Evolutionary conservation across 2,888 invertebrate genomes (phyloP).

Genomic region (Leptinotarsa rubiginosa): DNA sequence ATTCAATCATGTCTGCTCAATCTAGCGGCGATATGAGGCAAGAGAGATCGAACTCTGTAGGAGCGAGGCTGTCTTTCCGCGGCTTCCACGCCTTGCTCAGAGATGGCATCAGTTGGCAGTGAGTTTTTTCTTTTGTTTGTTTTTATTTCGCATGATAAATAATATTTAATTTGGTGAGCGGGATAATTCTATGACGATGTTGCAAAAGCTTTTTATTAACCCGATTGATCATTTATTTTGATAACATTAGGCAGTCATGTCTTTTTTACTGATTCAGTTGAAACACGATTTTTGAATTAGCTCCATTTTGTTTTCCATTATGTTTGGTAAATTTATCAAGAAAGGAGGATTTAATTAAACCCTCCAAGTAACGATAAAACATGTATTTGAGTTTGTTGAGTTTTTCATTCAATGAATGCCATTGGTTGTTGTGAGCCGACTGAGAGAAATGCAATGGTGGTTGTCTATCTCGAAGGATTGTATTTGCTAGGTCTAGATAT

Average conservation of each 20-base stretch:
- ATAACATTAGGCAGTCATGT: not conserved
- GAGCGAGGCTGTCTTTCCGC: slow-evolving; percentile 61
- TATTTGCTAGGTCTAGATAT: too few relatives aligned
- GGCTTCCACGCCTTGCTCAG: slow-evolving; percentile 59
- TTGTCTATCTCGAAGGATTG: too few relatives aligned
- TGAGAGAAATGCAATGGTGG: too few relatives aligned
- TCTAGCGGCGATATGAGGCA: slow-evolving; percentile 62
- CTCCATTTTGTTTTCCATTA: too few relatives aligned
- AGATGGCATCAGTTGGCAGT: slow-evolving; percentile 63
- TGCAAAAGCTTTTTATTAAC: not conserved
- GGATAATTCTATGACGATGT: not conserved
- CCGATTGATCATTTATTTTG: not conserved
- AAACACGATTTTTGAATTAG: too few relatives aligned
- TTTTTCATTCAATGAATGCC: too few relatives aligned
- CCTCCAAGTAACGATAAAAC: too few relatives aligned
- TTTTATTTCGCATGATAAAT: slow-evolving; percentile 26
- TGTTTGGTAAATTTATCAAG: too few relatives aligned
- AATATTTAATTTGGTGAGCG: slow-evolving; percentile 20
- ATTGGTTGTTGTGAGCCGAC: too few relatives aligned
- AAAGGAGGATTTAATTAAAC: too few relatives aligned
- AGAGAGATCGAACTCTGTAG: slow-evolving; percentile 62
- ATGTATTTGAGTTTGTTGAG: too few relatives aligned
- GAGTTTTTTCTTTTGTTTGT: slow-evolving; percentile 54
- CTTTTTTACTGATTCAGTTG: too few relatives aligned
- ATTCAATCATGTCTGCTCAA: slow-evolving; percentile 59